Evolutionary conservation across 2,113 vertebrate genomes (phyloP).

Genomic region (Oncorhynchus gorbuscha): DNA sequence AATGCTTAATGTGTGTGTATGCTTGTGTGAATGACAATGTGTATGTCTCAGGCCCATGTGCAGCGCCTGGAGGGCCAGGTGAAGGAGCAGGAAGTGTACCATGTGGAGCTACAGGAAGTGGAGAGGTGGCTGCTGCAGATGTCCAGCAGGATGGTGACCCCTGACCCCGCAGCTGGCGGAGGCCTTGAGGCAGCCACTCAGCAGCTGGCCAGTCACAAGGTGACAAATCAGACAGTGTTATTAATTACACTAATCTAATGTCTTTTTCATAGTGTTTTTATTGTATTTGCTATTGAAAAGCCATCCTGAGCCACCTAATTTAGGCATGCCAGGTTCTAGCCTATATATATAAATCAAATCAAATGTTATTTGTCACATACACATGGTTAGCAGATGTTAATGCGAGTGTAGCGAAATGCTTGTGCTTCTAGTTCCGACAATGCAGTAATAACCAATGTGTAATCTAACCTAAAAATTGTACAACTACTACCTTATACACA

Average conservation of each 20-base stretch:
- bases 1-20: background rate
- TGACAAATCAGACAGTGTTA: conserved; percentile 47
- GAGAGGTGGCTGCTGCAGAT: conserved; percentile 96
- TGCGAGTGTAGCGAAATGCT: too few species aligned
- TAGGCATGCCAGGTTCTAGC: background rate
- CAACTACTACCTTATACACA: too few species aligned
- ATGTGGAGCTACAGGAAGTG: conserved; percentile 88
- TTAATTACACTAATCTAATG: background rate
- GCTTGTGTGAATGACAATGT: conserved; percentile 11
- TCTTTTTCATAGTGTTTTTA: background rate
- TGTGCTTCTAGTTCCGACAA: too few species aligned
- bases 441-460: too few species aligned
- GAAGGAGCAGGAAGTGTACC: conserved; percentile 91
- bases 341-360: background rate
- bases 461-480: too few species aligned
- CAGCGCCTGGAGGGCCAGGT: conserved; percentile 81
- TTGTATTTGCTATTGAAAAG: background rate
- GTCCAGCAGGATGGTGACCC: conserved; percentile 89
- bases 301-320: background rate
- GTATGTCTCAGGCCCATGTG: conserved; percentile 73
- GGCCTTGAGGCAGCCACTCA: conserved; percentile 90
- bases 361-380: too few species aligned
- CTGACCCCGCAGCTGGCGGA: conserved; percentile 81
- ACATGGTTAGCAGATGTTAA: too few species aligned
- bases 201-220: conserved; percentile 94